Conservation (phyloP, 2,888 invertebrate genomes). For the Drosophila kokeensis region DNA sequence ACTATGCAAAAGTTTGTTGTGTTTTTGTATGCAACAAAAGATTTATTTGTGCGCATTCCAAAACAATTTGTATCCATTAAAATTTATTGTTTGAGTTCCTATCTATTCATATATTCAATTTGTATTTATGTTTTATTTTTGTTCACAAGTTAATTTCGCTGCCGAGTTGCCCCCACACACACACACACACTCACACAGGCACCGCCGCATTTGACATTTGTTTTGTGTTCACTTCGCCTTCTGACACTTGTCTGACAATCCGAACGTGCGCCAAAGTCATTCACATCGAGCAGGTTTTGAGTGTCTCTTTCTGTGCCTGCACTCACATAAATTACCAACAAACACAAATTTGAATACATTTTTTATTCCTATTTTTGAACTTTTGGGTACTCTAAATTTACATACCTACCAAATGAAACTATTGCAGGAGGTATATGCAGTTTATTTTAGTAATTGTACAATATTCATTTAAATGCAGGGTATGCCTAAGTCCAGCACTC, state of each 20-base stretch:
- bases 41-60: constrained; percentile 56
- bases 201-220: constrained; percentile 29
- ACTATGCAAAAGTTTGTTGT: background rate
- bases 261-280: constrained; percentile 60
- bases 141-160: constrained; percentile 34
- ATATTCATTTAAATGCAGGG: background rate
- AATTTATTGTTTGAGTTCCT: constrained; percentile 20
- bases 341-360: constrained; percentile 15
- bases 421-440: background rate
- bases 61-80: constrained; percentile 59
- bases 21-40: constrained; percentile 25
- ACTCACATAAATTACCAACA: constrained; percentile 24
- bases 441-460: background rate
- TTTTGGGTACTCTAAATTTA: background rate
- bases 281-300: constrained; percentile 56
- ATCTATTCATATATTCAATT: constrained; percentile 25
- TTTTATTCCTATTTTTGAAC: constrained; percentile 2
- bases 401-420: background rate
- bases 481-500: background rate
- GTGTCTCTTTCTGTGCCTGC: constrained; percentile 25
- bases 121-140: constrained; percentile 35
- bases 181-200: background rate
- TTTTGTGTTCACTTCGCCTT: constrained; percentile 37
- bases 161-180: constrained; percentile 1
- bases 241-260: constrained; percentile 56